phyloP scores from a whole-genome alignment of 2,888 invertebrate species.

The Antheraea yamamai region DNA sequence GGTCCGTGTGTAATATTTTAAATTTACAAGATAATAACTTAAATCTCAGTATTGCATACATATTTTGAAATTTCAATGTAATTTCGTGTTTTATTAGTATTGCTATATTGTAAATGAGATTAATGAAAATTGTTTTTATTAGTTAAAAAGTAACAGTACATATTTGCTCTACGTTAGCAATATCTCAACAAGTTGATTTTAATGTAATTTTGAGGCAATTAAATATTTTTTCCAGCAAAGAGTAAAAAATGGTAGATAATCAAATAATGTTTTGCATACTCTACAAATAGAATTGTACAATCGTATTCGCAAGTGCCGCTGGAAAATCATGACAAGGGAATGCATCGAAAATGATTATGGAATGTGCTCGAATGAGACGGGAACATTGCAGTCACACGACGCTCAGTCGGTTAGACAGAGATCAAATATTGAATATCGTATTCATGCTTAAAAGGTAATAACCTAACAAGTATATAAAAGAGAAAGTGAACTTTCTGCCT shows the following conservation, averaged over 20 bases:
- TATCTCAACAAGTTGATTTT: background rate
- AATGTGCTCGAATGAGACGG: conserved; percentile 75
- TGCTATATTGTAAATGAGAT: background rate
- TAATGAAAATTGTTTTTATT: background rate
- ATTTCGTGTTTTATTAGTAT: background rate
- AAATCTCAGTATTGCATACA: background rate
- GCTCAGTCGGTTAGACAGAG: conserved; percentile 80
- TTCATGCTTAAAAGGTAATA: conserved; percentile 54
- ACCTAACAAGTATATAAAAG: conserved; percentile 34
- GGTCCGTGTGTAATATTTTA: background rate
- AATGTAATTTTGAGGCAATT: background rate
- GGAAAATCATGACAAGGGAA: conserved; percentile 79
- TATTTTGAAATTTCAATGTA: background rate
- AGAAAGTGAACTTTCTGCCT: conserved; percentile 57
- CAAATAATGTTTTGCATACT: conserved; percentile 23
- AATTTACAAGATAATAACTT: background rate
- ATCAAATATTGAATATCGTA: conserved; percentile 80
- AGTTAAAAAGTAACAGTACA: background rate
- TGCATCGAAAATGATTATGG: conserved; percentile 81
- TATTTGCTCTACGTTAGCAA: background rate
- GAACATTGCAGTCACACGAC: conserved; percentile 72
- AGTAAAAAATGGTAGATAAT: background rate
- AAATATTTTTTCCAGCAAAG: background rate
- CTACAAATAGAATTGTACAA: conserved; percentile 54
- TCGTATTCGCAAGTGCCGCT: conserved; percentile 62